Base-by-base conservation (phyloP, 2,797 vertebrate species). In the Sebastes wilsoni region DNA sequence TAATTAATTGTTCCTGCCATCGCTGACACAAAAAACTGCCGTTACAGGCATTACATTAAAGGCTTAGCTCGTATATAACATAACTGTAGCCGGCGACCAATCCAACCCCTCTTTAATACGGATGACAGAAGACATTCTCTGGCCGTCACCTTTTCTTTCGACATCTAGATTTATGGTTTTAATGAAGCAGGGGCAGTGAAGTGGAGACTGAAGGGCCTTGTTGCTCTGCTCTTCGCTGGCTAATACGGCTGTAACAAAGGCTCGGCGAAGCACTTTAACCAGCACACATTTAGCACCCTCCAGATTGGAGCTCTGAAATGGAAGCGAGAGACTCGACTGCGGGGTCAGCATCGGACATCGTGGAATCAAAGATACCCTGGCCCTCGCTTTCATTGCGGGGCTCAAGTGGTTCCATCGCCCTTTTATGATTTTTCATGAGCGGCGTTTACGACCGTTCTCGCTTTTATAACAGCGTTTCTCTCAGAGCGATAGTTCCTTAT, bases 121-220 rank as follows among this genome's bases (percentile, higher is more conserved):
- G 82, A 86, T 70, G 88, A 90, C 90, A 79, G 78, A 82, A 86
- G 78, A 90, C 85, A 20, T 80, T 91, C 74, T 78, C 75, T 72
- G 74, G 69, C 80, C 67, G 64, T 92, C 86, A 87, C 87, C 80
- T 85, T 88, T 84, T 77, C 69, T 74, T 74, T 81, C 65, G 32
- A 89, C 85, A 77, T 91, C 88, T 80, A 87, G 92, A 95, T 94
- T 94, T 92, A 94, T 94, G 83, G 82, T 92, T 94, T 94, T 94
- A 94, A 95, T 95, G 92, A 94, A 94, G 88, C 89, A 2, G 83
- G 72, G 75, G 88, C 91, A 89, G 85, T 79, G 82, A 77, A 84
- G 91, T 80, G 87, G 76, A 83, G 92, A 87, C 80, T 68, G 78
- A 68, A 82, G 90, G 86, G 87, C 66, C 86, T 85, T 86, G 76